Evolutionary conservation across 2,888 invertebrate species (phyloP).

Genomic region (Diogma glabrata): DNA sequence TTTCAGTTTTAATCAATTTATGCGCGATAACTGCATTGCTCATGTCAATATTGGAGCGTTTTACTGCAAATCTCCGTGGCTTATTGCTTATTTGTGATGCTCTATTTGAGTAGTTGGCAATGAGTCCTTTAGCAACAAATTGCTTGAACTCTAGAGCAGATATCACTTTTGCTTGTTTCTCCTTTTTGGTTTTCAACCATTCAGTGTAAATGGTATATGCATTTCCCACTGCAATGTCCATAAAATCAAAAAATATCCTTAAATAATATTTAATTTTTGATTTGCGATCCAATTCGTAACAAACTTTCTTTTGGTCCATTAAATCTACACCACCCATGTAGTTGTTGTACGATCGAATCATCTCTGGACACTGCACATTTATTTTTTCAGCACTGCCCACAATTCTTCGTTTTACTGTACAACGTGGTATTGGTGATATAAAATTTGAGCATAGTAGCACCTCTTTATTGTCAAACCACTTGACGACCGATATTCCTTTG

Average conservation of each 20-base stretch:
- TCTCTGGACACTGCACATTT: slow-evolving; percentile 11
- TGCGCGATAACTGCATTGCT: too few species aligned
- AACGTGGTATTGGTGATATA: slow-evolving; percentile 7
- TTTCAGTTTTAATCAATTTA: too few species aligned
- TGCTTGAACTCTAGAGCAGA: too few species aligned
- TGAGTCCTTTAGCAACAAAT: too few species aligned
- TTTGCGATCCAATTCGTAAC: slow-evolving; percentile 13
- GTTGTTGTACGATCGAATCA: slow-evolving; percentile 8
- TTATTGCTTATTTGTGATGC: too few species aligned
- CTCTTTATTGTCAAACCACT: slow-evolving; percentile 13
- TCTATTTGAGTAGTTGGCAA: too few species aligned
- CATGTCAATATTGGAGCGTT: too few species aligned
- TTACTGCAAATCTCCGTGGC: too few species aligned
- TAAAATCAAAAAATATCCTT: slow-evolving; percentile 12
- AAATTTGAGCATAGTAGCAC: slow-evolving; percentile 10
- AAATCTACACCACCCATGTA: slow-evolving; percentile 13
- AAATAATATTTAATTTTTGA: slow-evolving; percentile 14
- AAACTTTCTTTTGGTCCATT: slow-evolving; percentile 16
- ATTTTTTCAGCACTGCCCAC: slow-evolving; percentile 12
- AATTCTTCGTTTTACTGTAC: neutral
- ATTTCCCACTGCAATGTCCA: slow-evolving; percentile 12
- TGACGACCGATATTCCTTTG: slow-evolving; percentile 13
- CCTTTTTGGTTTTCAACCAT: too few species aligned
- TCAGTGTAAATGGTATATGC: slow-evolving; percentile 8
- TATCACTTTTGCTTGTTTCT: too few species aligned